Evolutionary conservation across 2,797 vertebrate species (phyloP).

Genomic region (Lagocephalus sceleratus): DNA sequence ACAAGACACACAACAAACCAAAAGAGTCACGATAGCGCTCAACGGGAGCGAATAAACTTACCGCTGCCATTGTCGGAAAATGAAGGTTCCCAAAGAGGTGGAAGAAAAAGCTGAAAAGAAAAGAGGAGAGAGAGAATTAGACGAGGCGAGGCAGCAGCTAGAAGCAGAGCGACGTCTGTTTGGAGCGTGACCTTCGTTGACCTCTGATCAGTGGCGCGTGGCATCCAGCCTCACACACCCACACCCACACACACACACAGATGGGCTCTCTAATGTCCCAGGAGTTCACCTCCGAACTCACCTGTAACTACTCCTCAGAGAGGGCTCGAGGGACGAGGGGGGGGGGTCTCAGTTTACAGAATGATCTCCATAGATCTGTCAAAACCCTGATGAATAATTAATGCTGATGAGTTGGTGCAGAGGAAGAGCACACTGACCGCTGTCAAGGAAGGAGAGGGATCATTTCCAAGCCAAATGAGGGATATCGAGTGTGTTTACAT

Average conservation of each 20-base stretch:
- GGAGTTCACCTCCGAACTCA: conserved; percentile 42
- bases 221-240: conserved; percentile 30
- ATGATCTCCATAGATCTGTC: conserved; percentile 3
- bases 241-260: conserved; percentile 12
- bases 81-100: conserved; percentile 33
- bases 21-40: neutral
- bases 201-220: conserved; percentile 56
- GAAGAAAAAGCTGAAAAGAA: conserved; percentile 44
- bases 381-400: neutral
- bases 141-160: conserved; percentile 4
- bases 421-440: no score
- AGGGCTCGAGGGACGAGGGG: neutral
- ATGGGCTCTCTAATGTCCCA: conserved; percentile 20
- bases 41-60: conserved; percentile 51
- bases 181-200: conserved; percentile 26
- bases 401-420: neutral
- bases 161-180: conserved; percentile 3
- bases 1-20: no score
- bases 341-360: conserved; percentile 28
- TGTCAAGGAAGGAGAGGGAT: no score
- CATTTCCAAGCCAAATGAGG: no score
- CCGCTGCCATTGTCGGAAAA: conserved; percentile 76
- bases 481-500: conserved; percentile 13
- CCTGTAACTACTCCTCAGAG: conserved; percentile 47
- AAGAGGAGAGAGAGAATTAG: neutral